These are phyloP conservation scores for Oophaga sylvatica DNA, from an alignment of 2,797 vertebrate genomes.

Conservation along the genomic window DNA sequence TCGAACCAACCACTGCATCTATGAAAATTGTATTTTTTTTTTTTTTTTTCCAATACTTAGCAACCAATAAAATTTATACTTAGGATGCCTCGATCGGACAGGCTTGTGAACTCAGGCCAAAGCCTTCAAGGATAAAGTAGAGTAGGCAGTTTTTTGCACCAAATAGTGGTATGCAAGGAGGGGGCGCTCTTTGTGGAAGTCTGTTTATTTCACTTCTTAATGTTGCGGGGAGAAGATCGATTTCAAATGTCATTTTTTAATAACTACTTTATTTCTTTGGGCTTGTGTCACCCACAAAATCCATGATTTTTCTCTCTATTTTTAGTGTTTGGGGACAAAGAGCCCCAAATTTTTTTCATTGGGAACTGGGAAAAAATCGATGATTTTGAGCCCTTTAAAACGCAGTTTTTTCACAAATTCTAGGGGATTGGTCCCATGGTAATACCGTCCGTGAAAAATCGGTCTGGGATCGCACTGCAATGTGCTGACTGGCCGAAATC, in stretches of 20 bases:
- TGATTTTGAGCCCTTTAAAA: conserved; percentile 98
- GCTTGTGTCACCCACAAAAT: not conserved
- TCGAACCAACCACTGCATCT: no score
- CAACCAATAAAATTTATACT: conserved; percentile 99
- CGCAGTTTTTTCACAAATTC: conserved; percentile 97
- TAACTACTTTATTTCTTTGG: not conserved
- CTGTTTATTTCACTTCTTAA: not conserved
- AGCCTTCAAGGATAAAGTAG: conserved; percentile 98
- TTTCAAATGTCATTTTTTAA: no score
- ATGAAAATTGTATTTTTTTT: no score
- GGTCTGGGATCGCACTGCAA: no score
- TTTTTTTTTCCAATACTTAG: conserved; percentile 75
- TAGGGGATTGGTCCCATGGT: conserved; percentile 74
- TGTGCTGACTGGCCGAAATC: no score
- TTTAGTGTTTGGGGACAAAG: conserved; percentile 93
- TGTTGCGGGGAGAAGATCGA: not conserved
- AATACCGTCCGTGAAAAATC: no score
- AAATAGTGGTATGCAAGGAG: conserved; percentile 97
- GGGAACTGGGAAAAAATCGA: conserved; percentile 99
- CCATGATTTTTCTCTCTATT: not conserved
- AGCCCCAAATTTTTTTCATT: conserved; percentile 99
- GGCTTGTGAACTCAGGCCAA: conserved; percentile 97
- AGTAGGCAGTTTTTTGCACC: conserved; percentile 95
- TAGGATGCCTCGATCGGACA: conserved; percentile 98
- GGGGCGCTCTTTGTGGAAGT: conserved; percentile 97